Conservation (phyloP, 2,797 vertebrate genomes). For the Xerus rutilus region DNA sequence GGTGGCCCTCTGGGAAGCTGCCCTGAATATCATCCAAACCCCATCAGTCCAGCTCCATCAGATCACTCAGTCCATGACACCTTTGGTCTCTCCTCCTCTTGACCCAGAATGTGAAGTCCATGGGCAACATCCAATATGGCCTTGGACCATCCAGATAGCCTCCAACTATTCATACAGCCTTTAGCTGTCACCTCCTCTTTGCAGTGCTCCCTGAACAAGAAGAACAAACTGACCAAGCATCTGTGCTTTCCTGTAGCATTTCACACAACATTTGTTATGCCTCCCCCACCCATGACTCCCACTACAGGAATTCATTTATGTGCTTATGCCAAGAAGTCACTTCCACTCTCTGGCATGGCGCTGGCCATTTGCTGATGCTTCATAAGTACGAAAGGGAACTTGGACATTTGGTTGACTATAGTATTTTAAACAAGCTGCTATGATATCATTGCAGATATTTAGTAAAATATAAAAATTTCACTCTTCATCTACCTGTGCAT, state of each 20-base stretch:
- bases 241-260: background rate
- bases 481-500: slow-evolving; percentile 35
- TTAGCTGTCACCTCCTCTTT: background rate
- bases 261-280: background rate
- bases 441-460: slow-evolving; percentile 12
- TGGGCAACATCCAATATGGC: background rate
- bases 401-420: background rate
- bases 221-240: background rate
- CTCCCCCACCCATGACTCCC: background rate
- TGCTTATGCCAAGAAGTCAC: background rate
- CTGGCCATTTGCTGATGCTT: background rate
- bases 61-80: background rate
- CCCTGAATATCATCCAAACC: fast-evolving
- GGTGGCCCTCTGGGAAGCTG: background rate
- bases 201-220: background rate
- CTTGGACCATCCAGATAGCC: background rate
- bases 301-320: background rate
- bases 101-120: background rate
- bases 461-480: slow-evolving; percentile 59
- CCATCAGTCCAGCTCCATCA: background rate
- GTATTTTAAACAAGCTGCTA: slow-evolving; percentile 39
- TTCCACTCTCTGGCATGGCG: background rate
- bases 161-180: background rate
- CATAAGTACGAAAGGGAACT: background rate
- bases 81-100: background rate